These are phyloP conservation scores for Vanessa tameamea DNA, from an alignment of 1,140 invertebrate genomes.

Conservation along the genomic window DNA sequence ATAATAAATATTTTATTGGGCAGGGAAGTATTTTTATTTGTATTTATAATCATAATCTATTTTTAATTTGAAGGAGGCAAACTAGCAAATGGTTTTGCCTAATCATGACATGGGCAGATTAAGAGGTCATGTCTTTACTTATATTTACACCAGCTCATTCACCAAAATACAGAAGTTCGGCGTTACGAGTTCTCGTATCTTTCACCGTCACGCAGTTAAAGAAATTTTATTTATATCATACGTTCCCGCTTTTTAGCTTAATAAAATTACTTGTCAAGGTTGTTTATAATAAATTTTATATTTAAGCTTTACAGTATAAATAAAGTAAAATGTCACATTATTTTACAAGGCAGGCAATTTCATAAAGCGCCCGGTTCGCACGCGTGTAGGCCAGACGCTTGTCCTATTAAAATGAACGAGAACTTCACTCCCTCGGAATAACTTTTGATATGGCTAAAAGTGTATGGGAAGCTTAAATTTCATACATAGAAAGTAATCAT, in stretches of 20 bases:
- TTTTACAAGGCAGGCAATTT: slow-evolving; percentile 55
- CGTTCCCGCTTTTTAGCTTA: not conserved
- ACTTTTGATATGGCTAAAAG: slow-evolving; percentile 30
- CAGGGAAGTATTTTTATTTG: too few relatives aligned
- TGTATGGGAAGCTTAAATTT: slow-evolving; percentile 7
- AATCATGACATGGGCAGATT: too few relatives aligned
- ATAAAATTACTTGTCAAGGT: slow-evolving; percentile 11
- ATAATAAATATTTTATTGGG: too few relatives aligned
- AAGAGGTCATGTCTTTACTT: too few relatives aligned
- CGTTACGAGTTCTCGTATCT: too few relatives aligned
- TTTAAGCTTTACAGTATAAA: slow-evolving; percentile 27
- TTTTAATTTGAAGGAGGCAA: too few relatives aligned
- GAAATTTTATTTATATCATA: not conserved
- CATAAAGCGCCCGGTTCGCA: slow-evolving; percentile 37
- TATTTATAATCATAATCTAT: too few relatives aligned
- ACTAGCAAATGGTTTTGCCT: too few relatives aligned
- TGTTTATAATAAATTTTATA: slow-evolving; percentile 29
- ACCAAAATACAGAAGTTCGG: too few relatives aligned
- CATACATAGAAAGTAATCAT: slow-evolving; percentile 12
- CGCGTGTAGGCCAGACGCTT: slow-evolving; percentile 47
- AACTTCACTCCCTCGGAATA: slow-evolving; percentile 27
- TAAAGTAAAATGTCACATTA: slow-evolving; percentile 40
- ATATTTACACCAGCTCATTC: too few relatives aligned
- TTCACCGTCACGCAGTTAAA: too few relatives aligned
- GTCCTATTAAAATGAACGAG: slow-evolving; percentile 50